Evolutionary conservation across 1,140 invertebrate species (phyloP), one percentile per base, ranked within the genome.

Genomic region (Batillaria attramentaria): DNA sequence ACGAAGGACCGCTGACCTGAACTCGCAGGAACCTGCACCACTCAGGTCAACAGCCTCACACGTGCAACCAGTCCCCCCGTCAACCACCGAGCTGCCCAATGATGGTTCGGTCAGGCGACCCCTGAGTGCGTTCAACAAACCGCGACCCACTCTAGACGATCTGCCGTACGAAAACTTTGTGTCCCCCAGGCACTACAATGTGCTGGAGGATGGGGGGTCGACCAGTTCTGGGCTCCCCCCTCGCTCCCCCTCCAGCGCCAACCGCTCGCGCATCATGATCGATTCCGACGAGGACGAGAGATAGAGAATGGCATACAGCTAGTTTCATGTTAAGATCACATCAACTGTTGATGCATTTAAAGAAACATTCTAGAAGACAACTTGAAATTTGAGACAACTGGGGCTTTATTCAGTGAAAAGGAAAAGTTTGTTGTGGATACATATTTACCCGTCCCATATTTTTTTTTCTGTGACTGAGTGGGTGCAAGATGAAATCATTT

Each of bases 111-210:
- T 70, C 2, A 39, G 68, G 24, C 42, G 68, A 43, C 68, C 68
- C 33, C 68, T 31, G 24, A 70, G 68, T 13, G 68, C 68, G 39
- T 70, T 70, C 68, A 70, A 70, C 41, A 39, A 42, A 31, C 68
- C 68, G 18, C 68, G 68, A 10, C 68, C 68, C 35, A 70, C 68
- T 3, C 41, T 70, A 42, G 68, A 46, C 5, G 68, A 70, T 4
- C 37, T 70, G 0, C 68, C 68, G 39, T 70, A 70, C 24, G 68
- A 70, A 2, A 70, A 70, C 68, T 70, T 70, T 46, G 68, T 70
- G 41, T 70, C 68, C 3, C 68, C 41, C 6, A 4, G 68, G 20
- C n/a, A n/a, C n/a, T n/a, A n/a, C n/a, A n/a, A n/a, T n/a, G 41
- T 43, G 20, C 28, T 41, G 24, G 68, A 70, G 16, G 31, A 70